These are phyloP conservation scores for Silurus meridionalis DNA, from an alignment of 2,113 vertebrate species.

Conservation along the genomic window DNA sequence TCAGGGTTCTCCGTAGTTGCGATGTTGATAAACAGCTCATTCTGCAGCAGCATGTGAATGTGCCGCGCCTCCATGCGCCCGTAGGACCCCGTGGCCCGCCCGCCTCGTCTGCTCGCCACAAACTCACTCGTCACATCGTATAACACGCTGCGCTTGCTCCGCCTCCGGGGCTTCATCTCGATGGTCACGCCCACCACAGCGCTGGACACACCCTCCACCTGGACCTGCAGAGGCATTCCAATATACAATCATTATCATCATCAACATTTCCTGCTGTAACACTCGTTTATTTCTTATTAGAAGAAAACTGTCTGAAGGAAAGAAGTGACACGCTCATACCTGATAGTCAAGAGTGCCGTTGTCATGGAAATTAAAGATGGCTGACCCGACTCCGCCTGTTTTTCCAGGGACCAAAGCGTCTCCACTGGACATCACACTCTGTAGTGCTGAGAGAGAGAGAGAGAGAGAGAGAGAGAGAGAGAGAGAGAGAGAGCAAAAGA, in stretches of 20 bases:
- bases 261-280: not conserved
- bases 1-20: slow-evolving; percentile 85
- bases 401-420: slow-evolving; percentile 83
- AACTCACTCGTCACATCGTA: slow-evolving; percentile 79
- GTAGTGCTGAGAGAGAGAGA: slow-evolving; percentile 75
- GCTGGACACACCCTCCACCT: slow-evolving; percentile 82
- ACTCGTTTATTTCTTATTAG: not conserved
- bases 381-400: slow-evolving; percentile 88
- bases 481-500: slow-evolving; percentile 40
- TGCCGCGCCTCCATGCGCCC: slow-evolving; percentile 81
- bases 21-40: slow-evolving; percentile 93
- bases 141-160: slow-evolving; percentile 83
- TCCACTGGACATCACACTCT: slow-evolving; percentile 90
- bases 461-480: slow-evolving; percentile 8
- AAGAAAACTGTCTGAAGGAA: too few relatives aligned
- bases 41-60: slow-evolving; percentile 95
- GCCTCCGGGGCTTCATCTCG: slow-evolving; percentile 89
- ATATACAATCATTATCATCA: not conserved
- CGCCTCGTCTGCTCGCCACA: slow-evolving; percentile 65
- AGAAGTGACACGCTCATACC: slow-evolving; percentile 66
- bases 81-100: slow-evolving; percentile 77
- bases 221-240: slow-evolving; percentile 73
- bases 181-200: slow-evolving; percentile 82
- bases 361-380: slow-evolving; percentile 81
- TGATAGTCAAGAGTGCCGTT: slow-evolving; percentile 92